A percentile compares a stretch with the other conserved stretches of the same genome.
Conservation (phyloP, 2,113 vertebrate species). For the Quiscalus mexicanus region DNA sequence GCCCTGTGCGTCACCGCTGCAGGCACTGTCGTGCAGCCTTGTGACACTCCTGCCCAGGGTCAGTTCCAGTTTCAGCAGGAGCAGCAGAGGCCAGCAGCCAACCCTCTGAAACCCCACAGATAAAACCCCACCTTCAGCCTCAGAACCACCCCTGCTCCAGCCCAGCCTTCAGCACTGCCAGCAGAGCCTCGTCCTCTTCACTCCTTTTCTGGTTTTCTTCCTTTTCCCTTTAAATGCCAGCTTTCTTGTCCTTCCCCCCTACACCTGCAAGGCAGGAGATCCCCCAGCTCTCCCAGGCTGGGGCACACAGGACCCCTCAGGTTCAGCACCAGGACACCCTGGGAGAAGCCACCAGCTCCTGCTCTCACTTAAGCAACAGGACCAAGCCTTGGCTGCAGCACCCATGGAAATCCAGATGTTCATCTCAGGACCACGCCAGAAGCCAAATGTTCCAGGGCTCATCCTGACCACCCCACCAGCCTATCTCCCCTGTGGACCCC, state of each 20-base stretch:
- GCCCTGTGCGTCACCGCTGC: neutral
- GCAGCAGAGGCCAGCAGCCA: neutral
- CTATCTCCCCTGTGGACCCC: neutral
- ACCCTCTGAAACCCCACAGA: neutral
- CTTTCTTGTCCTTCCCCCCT: neutral
- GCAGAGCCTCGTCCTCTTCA: neutral
- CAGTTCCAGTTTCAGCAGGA: neutral
- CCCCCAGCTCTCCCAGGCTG: neutral
- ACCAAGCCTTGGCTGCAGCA: neutral
- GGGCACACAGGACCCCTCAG: accelerated
- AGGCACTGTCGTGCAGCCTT: neutral
- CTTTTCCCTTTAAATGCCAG: neutral
- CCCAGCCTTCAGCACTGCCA: neutral
- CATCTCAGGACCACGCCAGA: accelerated
- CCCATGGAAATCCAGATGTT: neutral
- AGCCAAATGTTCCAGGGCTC: neutral
- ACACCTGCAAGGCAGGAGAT: slow-evolving; percentile 47
- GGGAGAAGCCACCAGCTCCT: neutral
- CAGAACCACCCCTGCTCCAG: neutral
- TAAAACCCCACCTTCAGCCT: neutral
- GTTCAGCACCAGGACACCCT: accelerated
- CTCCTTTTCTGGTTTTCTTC: neutral
- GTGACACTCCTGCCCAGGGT: neutral
- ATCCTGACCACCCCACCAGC: neutral
- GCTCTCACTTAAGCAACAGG: neutral